Evolutionary conservation across 2,113 vertebrate species (phyloP), one percentile per base, ranked within the genome.

Genomic region (Perognathus longimembris): DNA sequence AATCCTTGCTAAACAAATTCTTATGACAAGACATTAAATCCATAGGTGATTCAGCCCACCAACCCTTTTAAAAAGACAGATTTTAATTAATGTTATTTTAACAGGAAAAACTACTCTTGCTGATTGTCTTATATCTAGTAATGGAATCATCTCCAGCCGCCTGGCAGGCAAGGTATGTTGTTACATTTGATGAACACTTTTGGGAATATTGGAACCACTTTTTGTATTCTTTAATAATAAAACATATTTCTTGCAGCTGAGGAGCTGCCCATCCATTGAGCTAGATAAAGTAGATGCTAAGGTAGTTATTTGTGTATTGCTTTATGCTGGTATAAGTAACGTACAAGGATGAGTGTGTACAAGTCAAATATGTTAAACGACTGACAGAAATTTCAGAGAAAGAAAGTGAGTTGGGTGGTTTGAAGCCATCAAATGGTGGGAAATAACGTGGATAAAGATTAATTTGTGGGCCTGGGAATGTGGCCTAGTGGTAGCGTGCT

Each of bases 51-150:
- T 0, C 63, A 3, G 17, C 4, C 64, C 6, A 6, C 34, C 21
- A 20, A 32, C 36, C 28, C 40, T 3, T 92, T 83, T 64, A 50
- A 78, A 57, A 34, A 28, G 22, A n/a, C 28, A 9, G 40, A 30
- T 66, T 57, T 17, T 32, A 92, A 26, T 40, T n/a, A 64, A 73
- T 89, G 14, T 96, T 92, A 67, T 97, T 97, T 93, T 71, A 59
- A 88, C 93, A 99, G 99, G 99, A 3, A 99, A 99, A 98, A 99
- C 99, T 0, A 99, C 99, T 38, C 95, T 99, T 92, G 99, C 99
- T 10, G 99, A 99, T 95, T 99, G 99, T 95, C 98, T 99, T 3
- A 99, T 99, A 89, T 99, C 99, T 2, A 99, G 98, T 97, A 99
- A 99, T 86, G 99, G 99, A 7, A 99, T 99, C 76, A 99, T 99